Conservation (phyloP, 1,140 invertebrate species). For the Drosophila triauraria region DNA sequence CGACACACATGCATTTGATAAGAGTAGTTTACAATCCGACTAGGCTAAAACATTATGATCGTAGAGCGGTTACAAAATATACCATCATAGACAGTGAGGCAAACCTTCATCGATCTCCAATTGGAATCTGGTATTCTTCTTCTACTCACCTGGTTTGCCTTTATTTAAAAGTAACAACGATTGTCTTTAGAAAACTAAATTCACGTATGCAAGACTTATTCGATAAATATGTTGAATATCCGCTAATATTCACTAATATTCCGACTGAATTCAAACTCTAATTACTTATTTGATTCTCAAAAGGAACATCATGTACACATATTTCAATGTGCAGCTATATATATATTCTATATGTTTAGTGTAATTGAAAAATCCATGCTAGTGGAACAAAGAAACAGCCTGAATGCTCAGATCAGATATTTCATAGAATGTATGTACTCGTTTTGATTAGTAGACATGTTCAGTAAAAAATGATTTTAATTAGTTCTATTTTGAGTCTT, state of each 20-base stretch:
- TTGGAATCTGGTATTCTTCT: not conserved
- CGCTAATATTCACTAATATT: conserved; percentile 27
- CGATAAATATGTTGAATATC: conserved; percentile 45
- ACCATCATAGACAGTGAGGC: conserved; percentile 40
- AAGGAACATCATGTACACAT: conserved; percentile 54
- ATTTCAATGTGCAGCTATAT: conserved; percentile 22
- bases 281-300: conserved; percentile 41
- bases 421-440: not conserved
- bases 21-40: conserved; percentile 59
- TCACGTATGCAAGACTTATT: conserved; percentile 67
- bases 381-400: conserved; percentile 57
- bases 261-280: conserved; percentile 13
- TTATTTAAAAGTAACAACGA: conserved; percentile 73
- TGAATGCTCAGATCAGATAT: conserved; percentile 47
- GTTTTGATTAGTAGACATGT: conserved; percentile 24
- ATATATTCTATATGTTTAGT: conserved; percentile 20
- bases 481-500: conserved; percentile 11
- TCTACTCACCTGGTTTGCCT: not conserved
- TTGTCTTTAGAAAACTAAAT: conserved; percentile 84
- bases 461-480: conserved; percentile 38
- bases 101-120: conserved; percentile 11
- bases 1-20: conserved; percentile 20
- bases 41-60: conserved; percentile 35
- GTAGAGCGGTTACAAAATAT: conserved; percentile 61
- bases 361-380: conserved; percentile 51